phyloP scores from a whole-genome alignment of 1,140 invertebrate genomes.

The Cydia strobilella region DNA sequence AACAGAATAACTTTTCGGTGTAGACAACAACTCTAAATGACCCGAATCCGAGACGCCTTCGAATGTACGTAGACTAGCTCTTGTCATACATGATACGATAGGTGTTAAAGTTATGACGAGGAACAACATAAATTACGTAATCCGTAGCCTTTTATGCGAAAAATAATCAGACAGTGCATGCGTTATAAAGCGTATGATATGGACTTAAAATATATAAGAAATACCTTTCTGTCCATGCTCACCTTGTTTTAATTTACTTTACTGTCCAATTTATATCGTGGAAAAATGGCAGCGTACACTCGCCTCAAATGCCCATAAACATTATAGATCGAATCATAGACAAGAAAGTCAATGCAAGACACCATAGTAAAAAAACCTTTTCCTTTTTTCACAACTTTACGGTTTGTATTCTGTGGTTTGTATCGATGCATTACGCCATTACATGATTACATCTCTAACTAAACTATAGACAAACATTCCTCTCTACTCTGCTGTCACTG shows the following conservation, averaged over 20 bases:
- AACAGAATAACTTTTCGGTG: slow-evolving; percentile 81
- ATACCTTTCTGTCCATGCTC: slow-evolving; percentile 64
- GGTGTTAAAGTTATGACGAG: slow-evolving; percentile 60
- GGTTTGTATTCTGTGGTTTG: background rate
- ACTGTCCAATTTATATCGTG: slow-evolving; percentile 54
- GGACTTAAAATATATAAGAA: slow-evolving; percentile 41
- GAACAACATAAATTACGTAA: slow-evolving; percentile 78
- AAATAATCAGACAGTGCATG: slow-evolving; percentile 54
- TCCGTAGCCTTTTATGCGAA: slow-evolving; percentile 52
- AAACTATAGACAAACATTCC: background rate
- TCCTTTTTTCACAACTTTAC: background rate
- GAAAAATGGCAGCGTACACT: slow-evolving; percentile 76
- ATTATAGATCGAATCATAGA: slow-evolving; percentile 21
- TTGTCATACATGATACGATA: slow-evolving; percentile 49
- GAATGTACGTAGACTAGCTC: slow-evolving; percentile 31
- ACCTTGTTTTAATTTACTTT: slow-evolving; percentile 63
- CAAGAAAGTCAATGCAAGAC: slow-evolving; percentile 11
- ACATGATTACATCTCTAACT: no score
- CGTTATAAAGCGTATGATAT: slow-evolving; percentile 52
- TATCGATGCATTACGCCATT: background rate
- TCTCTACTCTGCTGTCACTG: background rate
- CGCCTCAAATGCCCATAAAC: slow-evolving; percentile 47
- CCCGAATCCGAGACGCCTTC: slow-evolving; percentile 57
- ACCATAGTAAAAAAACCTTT: background rate
- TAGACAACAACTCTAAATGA: slow-evolving; percentile 76